A percentile compares a stretch with the other conserved stretches of the same genome.
These are phyloP conservation scores for Pelodiscus sinensis DNA, from an alignment of 2,113 vertebrate species.

Conservation along the genomic window DNA sequence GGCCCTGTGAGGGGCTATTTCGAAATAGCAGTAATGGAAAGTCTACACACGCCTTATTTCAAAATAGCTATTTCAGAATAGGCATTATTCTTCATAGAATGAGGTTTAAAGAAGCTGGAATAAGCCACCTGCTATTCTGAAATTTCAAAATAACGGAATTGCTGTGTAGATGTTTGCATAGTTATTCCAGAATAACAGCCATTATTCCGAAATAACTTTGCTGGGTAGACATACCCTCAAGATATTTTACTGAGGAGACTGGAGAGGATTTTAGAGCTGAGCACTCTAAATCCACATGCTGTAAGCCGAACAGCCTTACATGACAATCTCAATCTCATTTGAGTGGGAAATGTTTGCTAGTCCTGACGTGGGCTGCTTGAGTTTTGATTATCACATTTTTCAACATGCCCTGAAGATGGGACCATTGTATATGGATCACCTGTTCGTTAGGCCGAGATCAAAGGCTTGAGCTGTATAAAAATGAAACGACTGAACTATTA, in stretches of 20 bases:
- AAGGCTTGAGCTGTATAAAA: background rate
- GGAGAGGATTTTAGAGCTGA: conserved; percentile 10
- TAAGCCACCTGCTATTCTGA: too few species aligned
- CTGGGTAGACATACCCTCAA: background rate
- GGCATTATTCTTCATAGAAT: too few species aligned
- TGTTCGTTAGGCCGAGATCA: background rate
- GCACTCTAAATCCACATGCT: background rate
- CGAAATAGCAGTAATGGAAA: too few species aligned
- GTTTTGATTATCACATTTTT: background rate
- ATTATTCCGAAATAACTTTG: too few species aligned
- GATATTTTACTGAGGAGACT: conserved; percentile 17
- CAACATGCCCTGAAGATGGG: background rate
- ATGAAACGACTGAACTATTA: background rate
- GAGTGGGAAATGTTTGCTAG: background rate
- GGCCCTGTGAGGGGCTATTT: too few species aligned
- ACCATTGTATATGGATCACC: background rate
- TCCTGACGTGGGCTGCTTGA: background rate
- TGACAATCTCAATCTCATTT: conserved; percentile 16
- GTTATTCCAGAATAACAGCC: too few species aligned
- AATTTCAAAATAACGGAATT: too few species aligned
- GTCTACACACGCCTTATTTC: too few species aligned
- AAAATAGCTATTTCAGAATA: too few species aligned
- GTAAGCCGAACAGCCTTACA: conserved; percentile 30
- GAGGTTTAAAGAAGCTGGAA: too few species aligned
- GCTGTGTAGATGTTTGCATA: too few species aligned